Conservation (phyloP, 2,797 vertebrate genomes). For the Hemitrygon akajei region DNA sequence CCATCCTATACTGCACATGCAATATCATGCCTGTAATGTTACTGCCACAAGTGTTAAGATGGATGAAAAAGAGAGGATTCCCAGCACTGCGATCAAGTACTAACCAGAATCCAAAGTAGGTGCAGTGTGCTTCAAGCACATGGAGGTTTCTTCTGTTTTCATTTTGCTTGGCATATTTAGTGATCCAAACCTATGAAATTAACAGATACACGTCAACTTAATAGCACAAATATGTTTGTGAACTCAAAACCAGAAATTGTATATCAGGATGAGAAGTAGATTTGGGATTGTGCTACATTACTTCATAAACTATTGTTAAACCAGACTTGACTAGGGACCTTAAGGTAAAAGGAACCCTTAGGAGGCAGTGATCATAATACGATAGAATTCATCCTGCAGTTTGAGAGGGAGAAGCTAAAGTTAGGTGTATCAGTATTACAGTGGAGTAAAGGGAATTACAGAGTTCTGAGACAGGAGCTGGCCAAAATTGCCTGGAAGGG, state of each 20-base stretch:
- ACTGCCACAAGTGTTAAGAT: conserved; percentile 22
- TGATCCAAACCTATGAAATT: not conserved
- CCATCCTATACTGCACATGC: not conserved
- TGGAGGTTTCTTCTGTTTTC: conserved; percentile 81
- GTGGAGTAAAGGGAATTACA: no score
- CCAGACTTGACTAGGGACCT: not conserved
- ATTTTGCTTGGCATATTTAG: conserved; percentile 57
- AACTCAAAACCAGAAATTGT: not conserved
- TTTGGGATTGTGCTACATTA: not conserved
- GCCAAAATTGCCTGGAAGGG: no score
- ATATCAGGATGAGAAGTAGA: not conserved
- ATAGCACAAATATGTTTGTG: not conserved
- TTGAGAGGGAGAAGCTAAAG: no score
- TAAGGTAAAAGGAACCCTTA: not conserved
- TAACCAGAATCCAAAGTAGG: conserved; percentile 67
- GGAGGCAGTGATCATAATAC: not conserved
- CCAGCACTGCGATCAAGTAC: conserved; percentile 41
- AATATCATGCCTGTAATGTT: not conserved
- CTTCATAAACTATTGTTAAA: not conserved
- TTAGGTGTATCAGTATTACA: no score
- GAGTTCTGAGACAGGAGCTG: no score
- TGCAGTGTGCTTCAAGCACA: conserved; percentile 69
- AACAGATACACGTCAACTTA: not conserved
- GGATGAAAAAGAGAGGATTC: conserved; percentile 32
- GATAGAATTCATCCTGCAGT: no score